Evolutionary conservation across 37 sponge, comb jelly and placozoan genomes (phyloP), one percentile per base, ranked within the genome.

Genomic region (Corticium candelabrum): DNA sequence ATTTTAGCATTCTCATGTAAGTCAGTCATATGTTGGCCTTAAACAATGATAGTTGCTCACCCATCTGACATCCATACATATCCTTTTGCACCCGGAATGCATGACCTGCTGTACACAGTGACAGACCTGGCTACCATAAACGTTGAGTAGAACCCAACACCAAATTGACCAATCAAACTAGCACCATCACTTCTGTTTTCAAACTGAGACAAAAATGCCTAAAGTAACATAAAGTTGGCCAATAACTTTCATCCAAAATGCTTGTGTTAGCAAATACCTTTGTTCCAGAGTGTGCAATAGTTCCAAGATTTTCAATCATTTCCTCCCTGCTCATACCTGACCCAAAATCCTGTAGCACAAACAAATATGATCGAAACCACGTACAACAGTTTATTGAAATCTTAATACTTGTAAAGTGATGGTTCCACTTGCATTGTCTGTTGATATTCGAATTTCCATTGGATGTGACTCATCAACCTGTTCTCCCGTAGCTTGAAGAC

Each of bases 161-260:
- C 86, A 82, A 85, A 85, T 69, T 83, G 86, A n/a, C 86, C 86
- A 40, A 85, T 85, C 21, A 85, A 40, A 40, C 37, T 82, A 21
- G 38, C 79, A 7, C 38, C 74, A 1, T 15, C 73, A 69, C 39
- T 82, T 1, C 30, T 62, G 57, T 69, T 62, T 29, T 2, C 62
- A 27, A 50, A 21, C 21, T 72, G 29, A 29, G 32, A 32, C 74
- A 72, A 36, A 72, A 72, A 72, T 72, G 74, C 74, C 74, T 72
- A 36, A 72, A 72, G 37, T 21, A 36, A 27, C 21, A 72, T 21
- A 72, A 32, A 27, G 21, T n/a, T n/a, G n/a, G n/a, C 21, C 21
- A 50, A 27, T 50, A 50, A 50, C 62, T 50, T 50, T 50, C 67
- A 29, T 3, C 0, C 34, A 29, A 74, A 3, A 34, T 3, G 21